Conservation (phyloP, 2,113 vertebrate genomes). For the Gymnocephalus cernua region DNA sequence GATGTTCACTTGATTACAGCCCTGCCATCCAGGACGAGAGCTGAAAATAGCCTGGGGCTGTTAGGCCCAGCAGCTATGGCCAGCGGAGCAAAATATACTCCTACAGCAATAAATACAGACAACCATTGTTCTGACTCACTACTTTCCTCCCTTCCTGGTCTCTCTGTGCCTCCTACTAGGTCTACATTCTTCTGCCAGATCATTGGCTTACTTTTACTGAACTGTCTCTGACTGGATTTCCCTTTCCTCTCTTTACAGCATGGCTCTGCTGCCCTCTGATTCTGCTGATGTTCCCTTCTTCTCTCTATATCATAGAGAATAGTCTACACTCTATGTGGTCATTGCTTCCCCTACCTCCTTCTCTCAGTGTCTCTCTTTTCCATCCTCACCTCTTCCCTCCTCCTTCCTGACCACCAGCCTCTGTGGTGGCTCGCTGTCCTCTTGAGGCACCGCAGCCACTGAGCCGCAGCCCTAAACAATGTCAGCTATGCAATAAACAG, state of each 20-base stretch:
- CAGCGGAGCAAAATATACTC: conserved; percentile 71
- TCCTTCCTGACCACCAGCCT: conserved; percentile 71
- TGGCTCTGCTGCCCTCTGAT: not conserved
- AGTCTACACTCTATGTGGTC: not conserved
- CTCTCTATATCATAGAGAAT: not conserved
- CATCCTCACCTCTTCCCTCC: conserved; percentile 24
- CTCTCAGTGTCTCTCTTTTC: conserved; percentile 1
- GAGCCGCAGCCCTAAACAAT: conserved; percentile 83
- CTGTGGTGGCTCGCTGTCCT: conserved; percentile 58
- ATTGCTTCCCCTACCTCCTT: not conserved
- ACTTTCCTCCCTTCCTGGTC: conserved; percentile 46
- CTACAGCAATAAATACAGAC: conserved; percentile 74
- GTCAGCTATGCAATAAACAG: conserved; percentile 86
- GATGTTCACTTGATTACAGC: conserved; percentile 80
- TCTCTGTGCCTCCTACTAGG: conserved; percentile 30
- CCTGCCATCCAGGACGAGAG: conserved; percentile 65
- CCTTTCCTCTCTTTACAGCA: not conserved
- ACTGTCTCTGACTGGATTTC: conserved; percentile 16
- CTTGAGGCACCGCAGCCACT: conserved; percentile 63
- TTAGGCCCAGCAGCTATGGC: conserved; percentile 62
- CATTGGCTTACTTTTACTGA: conserved; percentile 25
- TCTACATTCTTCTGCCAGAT: conserved; percentile 29
- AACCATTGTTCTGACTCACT: conserved; percentile 73
- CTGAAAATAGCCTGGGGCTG: conserved; percentile 71
- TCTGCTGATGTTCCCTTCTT: not conserved